Evolutionary conservation across 2,888 invertebrate species (phyloP).

Genomic region (Drosophila meridionalis): DNA sequence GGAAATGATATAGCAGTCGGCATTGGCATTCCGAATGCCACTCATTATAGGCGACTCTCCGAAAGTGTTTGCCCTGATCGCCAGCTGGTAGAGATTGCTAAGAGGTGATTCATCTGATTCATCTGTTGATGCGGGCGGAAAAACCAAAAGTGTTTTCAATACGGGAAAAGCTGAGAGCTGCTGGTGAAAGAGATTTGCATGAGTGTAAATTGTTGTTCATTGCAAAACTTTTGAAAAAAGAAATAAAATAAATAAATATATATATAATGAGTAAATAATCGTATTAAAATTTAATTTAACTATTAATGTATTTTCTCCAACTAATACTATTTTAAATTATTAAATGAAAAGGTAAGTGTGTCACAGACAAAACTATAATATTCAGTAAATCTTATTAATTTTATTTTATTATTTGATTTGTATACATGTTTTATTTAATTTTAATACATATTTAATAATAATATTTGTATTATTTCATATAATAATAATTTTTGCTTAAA

Average conservation of each 20-base stretch:
- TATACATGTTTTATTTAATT: no score
- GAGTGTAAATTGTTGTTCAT: neutral
- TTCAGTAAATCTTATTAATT: no score
- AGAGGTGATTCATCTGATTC: slow-evolving; percentile 2
- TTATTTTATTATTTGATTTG: no score
- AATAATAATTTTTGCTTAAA: no score
- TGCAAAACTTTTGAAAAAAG: neutral
- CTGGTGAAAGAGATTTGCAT: slow-evolving; percentile 5
- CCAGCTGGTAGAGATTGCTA: neutral
- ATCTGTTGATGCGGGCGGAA: slow-evolving; percentile 7
- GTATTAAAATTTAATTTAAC: no score
- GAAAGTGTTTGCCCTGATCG: slow-evolving; percentile 1
- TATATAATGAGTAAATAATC: no score
- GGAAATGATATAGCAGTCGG: slow-evolving; percentile 12
- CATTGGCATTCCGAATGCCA: slow-evolving; percentile 6
- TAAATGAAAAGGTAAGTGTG: no score
- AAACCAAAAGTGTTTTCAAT: neutral
- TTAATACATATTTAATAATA: no score
- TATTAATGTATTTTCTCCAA: no score
- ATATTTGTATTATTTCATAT: no score
- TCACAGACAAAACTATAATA: no score
- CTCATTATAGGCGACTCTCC: slow-evolving; percentile 7
- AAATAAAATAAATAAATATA: neutral
- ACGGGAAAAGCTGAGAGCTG: neutral
- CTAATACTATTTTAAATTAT: no score